phyloP scores from a whole-genome alignment of 2,888 invertebrate species.

The Nephrocerus scutellatus region DNA sequence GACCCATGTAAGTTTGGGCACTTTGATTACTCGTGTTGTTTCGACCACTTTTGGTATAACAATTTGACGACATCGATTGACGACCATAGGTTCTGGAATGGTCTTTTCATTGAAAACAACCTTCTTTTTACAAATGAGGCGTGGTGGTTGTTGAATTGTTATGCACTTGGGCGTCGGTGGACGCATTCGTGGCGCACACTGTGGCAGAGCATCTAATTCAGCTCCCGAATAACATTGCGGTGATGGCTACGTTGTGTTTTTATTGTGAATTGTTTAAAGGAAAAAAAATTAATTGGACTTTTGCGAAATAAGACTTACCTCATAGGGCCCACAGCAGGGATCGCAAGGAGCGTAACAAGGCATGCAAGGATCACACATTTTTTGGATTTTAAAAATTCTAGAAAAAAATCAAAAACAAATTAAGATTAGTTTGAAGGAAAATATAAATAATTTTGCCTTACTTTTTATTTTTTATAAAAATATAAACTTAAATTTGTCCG shows the following conservation, averaged over 20 bases:
- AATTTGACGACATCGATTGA: constrained; percentile 38
- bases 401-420: too few relatives aligned
- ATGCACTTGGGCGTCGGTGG: constrained; percentile 40
- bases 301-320: too few relatives aligned
- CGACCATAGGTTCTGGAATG: constrained; percentile 38
- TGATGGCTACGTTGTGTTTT: constrained; percentile 35
- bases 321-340: constrained; percentile 42
- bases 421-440: too few relatives aligned
- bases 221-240: constrained; percentile 40
- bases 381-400: too few relatives aligned
- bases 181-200: constrained; percentile 38
- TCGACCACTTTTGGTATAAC: constrained; percentile 41
- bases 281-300: too few relatives aligned
- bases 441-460: too few relatives aligned
- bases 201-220: constrained; percentile 39
- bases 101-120: constrained; percentile 42
- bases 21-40: constrained; percentile 38
- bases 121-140: constrained; percentile 39
- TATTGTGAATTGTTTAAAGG: too few relatives aligned
- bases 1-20: constrained; percentile 40
- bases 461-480: too few relatives aligned
- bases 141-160: constrained; percentile 42
- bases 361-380: too few relatives aligned
- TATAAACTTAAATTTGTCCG: too few relatives aligned
- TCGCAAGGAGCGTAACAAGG: too few relatives aligned